Evolutionary conservation across 2,113 vertebrate species (phyloP), one percentile per base, ranked within the genome.

Genomic region (Onychostoma macrolepis): DNA sequence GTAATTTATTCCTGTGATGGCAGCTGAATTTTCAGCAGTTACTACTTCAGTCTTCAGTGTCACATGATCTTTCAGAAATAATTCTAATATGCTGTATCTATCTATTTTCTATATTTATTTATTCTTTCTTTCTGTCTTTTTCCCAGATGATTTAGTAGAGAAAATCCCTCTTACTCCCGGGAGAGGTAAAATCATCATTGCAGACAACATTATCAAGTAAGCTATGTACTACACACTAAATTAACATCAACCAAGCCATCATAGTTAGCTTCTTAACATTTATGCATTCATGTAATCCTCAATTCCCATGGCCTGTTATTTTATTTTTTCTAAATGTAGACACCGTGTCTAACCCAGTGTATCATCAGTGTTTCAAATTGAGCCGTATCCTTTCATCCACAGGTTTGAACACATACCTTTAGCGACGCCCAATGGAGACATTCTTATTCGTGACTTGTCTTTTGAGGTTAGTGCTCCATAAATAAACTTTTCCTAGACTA

Each of bases 351-450:
- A 7, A 50, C 19, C 53, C 56, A n/a, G 21, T 7, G 5, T 71
- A 50, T 41, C 26, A 12, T 67, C 3, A 4, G 4, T 84, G 65
- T 26, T 69, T 38, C 4, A 53, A n/a, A 6, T 41, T 67, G 10
- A 41, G 12, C 21, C 38, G n/a, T 48, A 26, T 77, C 61, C 88
- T 93, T 69, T 33, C 26, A 48, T 36, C 72, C 92, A 2, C 91
- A 99, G 98, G 87, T 99, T 99, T 96, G 97, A 99, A 84, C 97
- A 97, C 61, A 97, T 97, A 86, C 98, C 98, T 0, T 92, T 99
- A 77, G 96, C 96, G 76, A 99, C 98, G 8, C 98, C 98, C 87
- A 99, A 99, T 89, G 98, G 98, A 88, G 98, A 99, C 89, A 38
- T 99, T 77, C 94, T 99, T 86, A 99, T 99, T 91, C 92, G 75